Percentiles rank a stretch among this genome's conserved stretches.
Conservation (phyloP, 2,888 invertebrate species). For the Tenodera sinensis region DNA sequence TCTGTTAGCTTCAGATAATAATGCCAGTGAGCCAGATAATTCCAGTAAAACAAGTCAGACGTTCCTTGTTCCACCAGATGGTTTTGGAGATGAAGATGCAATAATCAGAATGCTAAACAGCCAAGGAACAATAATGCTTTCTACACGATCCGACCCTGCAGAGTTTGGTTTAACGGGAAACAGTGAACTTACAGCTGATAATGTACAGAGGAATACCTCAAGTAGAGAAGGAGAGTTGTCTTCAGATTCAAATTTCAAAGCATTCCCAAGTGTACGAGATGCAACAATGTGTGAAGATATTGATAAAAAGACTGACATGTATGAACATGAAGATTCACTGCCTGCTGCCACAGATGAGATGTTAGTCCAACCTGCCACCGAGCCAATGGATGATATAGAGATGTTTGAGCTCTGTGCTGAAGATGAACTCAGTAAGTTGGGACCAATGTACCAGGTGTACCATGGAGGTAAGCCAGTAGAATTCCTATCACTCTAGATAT, state of each 20-base stretch:
- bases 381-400: not conserved
- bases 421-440: not conserved
- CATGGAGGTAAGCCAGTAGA: not conserved
- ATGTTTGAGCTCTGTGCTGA: slow-evolving; percentile 1
- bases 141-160: not conserved
- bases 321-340: slow-evolving; percentile 1
- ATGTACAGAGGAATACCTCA: not conserved
- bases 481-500: not conserved
- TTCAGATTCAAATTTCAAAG: not conserved
- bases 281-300: not conserved
- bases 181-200: not conserved
- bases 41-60: not conserved
- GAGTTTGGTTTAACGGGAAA: not conserved
- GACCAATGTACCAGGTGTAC: not conserved
- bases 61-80: not conserved
- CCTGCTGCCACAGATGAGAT: not conserved
- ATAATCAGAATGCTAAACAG: slow-evolving; percentile 16
- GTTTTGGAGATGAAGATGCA: slow-evolving; percentile 6
- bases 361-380: not conserved
- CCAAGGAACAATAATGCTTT: not conserved
- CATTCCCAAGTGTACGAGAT: not conserved
- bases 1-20: not conserved
- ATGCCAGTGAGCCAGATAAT: not conserved
- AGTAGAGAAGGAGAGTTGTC: not conserved
- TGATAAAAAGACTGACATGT: not conserved